Percentiles rank a stretch among this genome's conserved stretches.
These are phyloP conservation scores for Norana najaformis DNA, from an alignment of 2,888 invertebrate genomes.

Conservation along the genomic window DNA sequence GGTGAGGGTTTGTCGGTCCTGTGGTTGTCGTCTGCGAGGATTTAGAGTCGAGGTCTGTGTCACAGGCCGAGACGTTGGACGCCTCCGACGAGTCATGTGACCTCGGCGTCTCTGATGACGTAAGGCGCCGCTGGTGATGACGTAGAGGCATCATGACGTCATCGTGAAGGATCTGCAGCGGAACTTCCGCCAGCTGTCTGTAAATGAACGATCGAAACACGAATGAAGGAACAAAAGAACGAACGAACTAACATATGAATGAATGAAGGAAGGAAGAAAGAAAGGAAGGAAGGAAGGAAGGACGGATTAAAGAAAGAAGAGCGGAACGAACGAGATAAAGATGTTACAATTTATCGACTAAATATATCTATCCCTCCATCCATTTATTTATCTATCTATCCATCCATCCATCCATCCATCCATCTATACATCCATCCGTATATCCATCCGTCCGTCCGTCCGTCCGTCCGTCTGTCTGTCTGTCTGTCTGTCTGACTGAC, in stretches of 20 bases:
- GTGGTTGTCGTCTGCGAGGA: not conserved
- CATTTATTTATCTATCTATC: not conserved
- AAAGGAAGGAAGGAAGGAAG: not conserved
- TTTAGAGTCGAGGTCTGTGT: not conserved
- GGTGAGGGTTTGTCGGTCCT: not conserved
- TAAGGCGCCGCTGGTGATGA: slow-evolving; percentile 18
- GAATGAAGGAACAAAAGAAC: not conserved
- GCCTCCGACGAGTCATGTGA: slow-evolving; percentile 10
- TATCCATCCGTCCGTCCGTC: not conserved
- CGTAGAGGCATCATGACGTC: not conserved
- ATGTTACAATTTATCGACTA: too few species aligned
- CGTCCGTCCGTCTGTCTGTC: not conserved
- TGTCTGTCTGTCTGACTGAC: too few species aligned
- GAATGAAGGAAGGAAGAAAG: too few species aligned
- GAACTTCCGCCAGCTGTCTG: not conserved
- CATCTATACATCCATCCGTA: too few species aligned
- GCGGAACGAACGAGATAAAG: not conserved
- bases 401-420: not conserved
- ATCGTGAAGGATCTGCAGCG: not conserved
- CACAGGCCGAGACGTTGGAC: not conserved
- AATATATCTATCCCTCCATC: too few species aligned
- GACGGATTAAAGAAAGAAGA: not conserved
- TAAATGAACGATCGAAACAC: not conserved
- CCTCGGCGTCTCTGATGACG: not conserved
- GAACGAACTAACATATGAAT: not conserved